Conservation (phyloP, 2,113 vertebrate genomes). For the Trinectes maculatus region DNA sequence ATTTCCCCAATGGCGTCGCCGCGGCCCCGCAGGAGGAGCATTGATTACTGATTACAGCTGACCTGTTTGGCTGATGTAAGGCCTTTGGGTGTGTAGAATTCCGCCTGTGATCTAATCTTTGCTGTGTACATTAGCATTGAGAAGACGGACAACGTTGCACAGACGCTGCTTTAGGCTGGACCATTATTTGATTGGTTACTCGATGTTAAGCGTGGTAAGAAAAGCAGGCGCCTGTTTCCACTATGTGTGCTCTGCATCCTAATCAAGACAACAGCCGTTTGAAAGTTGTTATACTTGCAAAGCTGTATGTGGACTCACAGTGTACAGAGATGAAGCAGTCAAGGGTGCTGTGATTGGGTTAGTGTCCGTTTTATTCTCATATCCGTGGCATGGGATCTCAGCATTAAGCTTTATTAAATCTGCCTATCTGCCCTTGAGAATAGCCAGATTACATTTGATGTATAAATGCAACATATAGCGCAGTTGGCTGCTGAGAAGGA, state of each 20-base stretch:
- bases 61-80: constrained; percentile 48
- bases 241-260: constrained; percentile 63
- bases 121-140: constrained; percentile 54
- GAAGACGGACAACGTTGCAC: constrained; percentile 53
- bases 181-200: constrained; percentile 75
- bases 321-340: constrained; percentile 18
- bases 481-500: constrained; percentile 54
- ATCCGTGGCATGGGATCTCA: constrained; percentile 63
- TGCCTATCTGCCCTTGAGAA: constrained; percentile 70
- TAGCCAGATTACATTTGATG: constrained; percentile 76
- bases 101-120: constrained; percentile 41
- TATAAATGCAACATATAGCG: constrained; percentile 60
- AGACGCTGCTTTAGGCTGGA: constrained; percentile 77
- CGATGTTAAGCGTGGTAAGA: constrained; percentile 71
- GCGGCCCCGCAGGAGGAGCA: constrained; percentile 41
- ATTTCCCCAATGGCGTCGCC: constrained; percentile 42
- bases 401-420: constrained; percentile 82
- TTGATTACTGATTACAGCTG: constrained; percentile 69
- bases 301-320: constrained; percentile 8
- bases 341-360: constrained; percentile 77
- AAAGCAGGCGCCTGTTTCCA: constrained; percentile 63
- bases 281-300: not conserved
- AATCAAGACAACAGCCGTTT: constrained; percentile 33
- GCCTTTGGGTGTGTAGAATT: constrained; percentile 42
- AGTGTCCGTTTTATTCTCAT: constrained; percentile 60